Conservation (phyloP, 2,888 invertebrate species). For the Ctenicera cuprea region DNA sequence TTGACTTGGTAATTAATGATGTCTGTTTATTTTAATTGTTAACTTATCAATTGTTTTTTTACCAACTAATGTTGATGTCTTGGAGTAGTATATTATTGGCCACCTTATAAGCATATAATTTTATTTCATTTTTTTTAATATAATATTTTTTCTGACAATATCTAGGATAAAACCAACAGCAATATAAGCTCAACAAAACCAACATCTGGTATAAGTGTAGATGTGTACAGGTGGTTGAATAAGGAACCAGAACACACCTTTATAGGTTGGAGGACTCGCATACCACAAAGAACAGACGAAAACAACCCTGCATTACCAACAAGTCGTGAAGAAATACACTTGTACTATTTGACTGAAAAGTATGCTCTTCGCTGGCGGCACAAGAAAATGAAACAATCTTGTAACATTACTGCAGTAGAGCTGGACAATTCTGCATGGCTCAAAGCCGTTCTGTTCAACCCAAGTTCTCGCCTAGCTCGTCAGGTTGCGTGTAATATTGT, state of each 20-base stretch:
- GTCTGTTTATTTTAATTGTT: too few relatives aligned
- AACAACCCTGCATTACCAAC: conserved; percentile 63
- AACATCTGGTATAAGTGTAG: conserved; percentile 77
- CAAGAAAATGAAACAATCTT: conserved; percentile 60
- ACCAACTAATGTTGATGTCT: too few relatives aligned
- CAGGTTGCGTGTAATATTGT: conserved; percentile 93
- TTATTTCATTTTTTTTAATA: conserved; percentile 10
- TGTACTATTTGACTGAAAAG: conserved; percentile 83
- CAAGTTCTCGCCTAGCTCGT: conserved; percentile 91
- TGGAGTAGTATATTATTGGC: too few relatives aligned
- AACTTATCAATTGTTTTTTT: too few relatives aligned
- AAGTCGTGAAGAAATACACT: conserved; percentile 65
- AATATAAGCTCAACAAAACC: conserved; percentile 61
- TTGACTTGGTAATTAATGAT: too few relatives aligned
- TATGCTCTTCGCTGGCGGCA: conserved; percentile 86
- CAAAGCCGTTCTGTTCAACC: conserved; percentile 93
- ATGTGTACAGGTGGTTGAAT: conserved; percentile 84
- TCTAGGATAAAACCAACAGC: conserved; percentile 62
- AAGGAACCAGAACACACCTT: conserved; percentile 83
- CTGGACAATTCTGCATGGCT: conserved; percentile 88
- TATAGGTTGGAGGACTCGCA: conserved; percentile 81
- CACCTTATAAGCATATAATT: too few relatives aligned
- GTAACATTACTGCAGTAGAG: conserved; percentile 75
- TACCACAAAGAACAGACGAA: conserved; percentile 73
- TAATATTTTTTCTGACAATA: too few relatives aligned